Base-by-base conservation (phyloP, 2,797 vertebrate genomes). In the Otolemur crassicaudatus region DNA sequence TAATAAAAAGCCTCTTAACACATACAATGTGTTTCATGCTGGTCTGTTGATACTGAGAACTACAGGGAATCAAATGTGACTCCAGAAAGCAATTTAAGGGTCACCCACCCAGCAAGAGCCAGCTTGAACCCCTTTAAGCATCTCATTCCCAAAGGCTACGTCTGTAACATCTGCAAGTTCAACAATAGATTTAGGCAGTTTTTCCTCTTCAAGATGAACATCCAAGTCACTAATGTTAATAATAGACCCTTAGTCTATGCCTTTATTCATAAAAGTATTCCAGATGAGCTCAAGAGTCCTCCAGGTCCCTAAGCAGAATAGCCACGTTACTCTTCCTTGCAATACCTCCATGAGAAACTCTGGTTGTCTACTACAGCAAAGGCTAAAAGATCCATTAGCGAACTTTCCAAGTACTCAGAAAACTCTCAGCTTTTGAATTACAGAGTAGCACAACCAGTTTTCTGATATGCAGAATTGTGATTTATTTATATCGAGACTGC, bases 251-350 rank as follows among this genome's bases (percentile, higher is more conserved):
- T 77, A 67, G 94, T 94, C 94, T 70, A 49, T 65, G 90, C 40
- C 96, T 97, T 53, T 31, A 73, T 95, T 93, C 16, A 87, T 94
- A 80, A 93, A 49, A 97, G 77, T 83, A 97, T 93, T 95, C 70
- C 91, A 83, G 97, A 96, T 92, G 94, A 97, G 88, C 91, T 85
- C 97, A 90, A 95, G n/a, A 1, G 0, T 76, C 97, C 97, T 97
- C 96, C 96, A 61, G 94, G 94, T 88, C 86, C 73, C 70, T 97
- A 95, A 98, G 97, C 96, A 95, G 96, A 94, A 91, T n/a, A 97
- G 96, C 88, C 97, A 98, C 96, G 97, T 97, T 97, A 95, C 80
- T 95, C 97, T 97, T 98, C 84, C 90, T 98, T 98, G 97, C 75
- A 97, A 97, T 97, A 97, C 95, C 96, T 98, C 97, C 94, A 37